These are phyloP conservation scores for Caiman crocodilus DNA, from an alignment of 2,797 vertebrate species.

Conservation along the genomic window DNA sequence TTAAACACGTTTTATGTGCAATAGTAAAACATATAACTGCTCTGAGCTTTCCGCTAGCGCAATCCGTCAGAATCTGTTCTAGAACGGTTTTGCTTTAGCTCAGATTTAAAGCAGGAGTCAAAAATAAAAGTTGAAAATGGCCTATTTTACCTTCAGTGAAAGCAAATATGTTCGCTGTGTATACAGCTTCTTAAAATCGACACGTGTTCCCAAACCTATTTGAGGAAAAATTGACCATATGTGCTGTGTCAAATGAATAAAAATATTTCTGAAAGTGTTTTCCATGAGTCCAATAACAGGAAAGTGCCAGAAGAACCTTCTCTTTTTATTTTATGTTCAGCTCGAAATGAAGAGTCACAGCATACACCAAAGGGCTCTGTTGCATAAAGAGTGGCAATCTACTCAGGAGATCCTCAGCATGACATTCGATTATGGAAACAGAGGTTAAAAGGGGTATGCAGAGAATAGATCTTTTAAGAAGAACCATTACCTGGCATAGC, in stretches of 20 bases:
- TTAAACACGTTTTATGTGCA: background rate
- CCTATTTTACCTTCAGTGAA: background rate
- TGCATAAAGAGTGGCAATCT: background rate
- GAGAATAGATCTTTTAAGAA: background rate
- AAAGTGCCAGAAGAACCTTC: background rate
- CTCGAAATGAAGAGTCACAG: background rate
- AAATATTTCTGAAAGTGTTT: background rate
- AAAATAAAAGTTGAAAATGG: too few species aligned
- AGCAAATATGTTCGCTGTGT: background rate
- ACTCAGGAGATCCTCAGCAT: background rate
- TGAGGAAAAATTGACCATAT: background rate
- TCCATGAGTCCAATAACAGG: background rate
- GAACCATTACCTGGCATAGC: constrained; percentile 22
- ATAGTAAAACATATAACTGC: background rate
- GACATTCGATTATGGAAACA: background rate
- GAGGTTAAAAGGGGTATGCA: background rate
- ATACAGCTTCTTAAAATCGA: background rate
- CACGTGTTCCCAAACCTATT: background rate
- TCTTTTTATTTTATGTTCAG: background rate
- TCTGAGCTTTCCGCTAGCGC: background rate
- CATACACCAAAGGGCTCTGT: background rate
- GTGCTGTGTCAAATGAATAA: background rate
- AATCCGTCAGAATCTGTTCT: background rate
- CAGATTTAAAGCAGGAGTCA: background rate
- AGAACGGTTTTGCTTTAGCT: background rate